Percentiles rank a stretch among this genome's conserved stretches.
Conservation (phyloP, 2,888 invertebrate genomes). For the Phymatocera aterrima region DNA sequence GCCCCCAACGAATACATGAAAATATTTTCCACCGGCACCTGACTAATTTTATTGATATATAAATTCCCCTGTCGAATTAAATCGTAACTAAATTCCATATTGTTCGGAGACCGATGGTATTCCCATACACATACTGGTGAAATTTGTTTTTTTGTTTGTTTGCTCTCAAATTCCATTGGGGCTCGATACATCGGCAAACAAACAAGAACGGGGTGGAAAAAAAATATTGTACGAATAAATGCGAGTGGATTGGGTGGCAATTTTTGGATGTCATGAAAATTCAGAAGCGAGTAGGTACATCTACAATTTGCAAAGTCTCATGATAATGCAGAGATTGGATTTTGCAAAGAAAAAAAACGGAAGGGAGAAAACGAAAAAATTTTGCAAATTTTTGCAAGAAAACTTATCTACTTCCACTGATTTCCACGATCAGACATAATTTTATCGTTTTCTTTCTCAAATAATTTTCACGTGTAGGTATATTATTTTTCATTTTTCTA, state of each 20-base stretch:
- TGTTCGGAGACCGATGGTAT: not conserved
- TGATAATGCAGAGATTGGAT: too few species aligned
- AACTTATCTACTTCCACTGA: too few species aligned
- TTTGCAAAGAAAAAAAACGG: too few species aligned
- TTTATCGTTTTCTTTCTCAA: not conserved
- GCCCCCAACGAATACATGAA: too few species aligned
- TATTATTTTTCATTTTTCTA: not conserved
- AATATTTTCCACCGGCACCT: not conserved
- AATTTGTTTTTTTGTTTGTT: not conserved
- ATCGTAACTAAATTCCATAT: constrained; percentile 15
- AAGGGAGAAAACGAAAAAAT: too few species aligned
- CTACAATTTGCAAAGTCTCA: too few species aligned
- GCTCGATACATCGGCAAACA: not conserved
- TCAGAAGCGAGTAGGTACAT: too few species aligned
- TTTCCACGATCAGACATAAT: too few species aligned
- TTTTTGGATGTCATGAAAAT: not conserved
- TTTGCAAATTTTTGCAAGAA: too few species aligned
- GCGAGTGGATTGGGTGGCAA: not conserved
- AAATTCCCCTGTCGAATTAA: not conserved
- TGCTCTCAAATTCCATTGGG: not conserved
- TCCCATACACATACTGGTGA: not conserved
- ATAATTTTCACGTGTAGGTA: not conserved
- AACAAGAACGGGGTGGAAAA: not conserved
- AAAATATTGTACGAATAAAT: not conserved
- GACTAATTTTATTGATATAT: not conserved